Conservation (phyloP, 2,113 vertebrate genomes). For the Pimephales promelas region DNA sequence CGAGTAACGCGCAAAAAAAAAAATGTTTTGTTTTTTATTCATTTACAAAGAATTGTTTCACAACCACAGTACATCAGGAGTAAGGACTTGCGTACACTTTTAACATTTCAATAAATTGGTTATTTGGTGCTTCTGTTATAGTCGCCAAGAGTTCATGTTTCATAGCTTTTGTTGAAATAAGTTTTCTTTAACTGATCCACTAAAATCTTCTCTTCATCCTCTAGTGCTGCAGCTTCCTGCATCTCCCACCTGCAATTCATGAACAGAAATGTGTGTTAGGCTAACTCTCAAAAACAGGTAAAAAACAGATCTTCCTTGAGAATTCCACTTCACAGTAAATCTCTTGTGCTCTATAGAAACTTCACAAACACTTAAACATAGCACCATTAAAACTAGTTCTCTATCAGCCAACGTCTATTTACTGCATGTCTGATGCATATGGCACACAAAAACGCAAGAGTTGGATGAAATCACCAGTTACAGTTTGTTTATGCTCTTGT, state of each 20-base stretch:
- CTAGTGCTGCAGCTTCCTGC: conserved; percentile 81
- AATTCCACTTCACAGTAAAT: background rate
- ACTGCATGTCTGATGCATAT: background rate
- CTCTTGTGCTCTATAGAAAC: background rate
- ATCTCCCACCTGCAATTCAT: conserved; percentile 90
- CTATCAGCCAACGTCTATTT: background rate
- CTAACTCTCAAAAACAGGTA: background rate
- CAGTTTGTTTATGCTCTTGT: background rate
- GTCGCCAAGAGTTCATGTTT: conserved; percentile 25
- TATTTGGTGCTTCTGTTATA: background rate
- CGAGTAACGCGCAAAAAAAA: background rate
- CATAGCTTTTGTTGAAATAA: conserved; percentile 69
- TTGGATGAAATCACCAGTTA: background rate
- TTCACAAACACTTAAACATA: background rate
- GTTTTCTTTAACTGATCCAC: conserved; percentile 81
- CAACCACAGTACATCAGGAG: background rate
- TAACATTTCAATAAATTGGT: background rate
- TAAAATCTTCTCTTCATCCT: conserved; percentile 84
- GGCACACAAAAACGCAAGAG: background rate
- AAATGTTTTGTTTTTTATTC: background rate
- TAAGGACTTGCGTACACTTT: background rate
- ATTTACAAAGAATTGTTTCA: background rate
- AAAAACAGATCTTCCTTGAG: background rate
- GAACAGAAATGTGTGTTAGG: conserved; percentile 11
- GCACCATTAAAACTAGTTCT: background rate